Conservation (phyloP, 2,797 vertebrate genomes). For the Dermochelys coriacea region DNA sequence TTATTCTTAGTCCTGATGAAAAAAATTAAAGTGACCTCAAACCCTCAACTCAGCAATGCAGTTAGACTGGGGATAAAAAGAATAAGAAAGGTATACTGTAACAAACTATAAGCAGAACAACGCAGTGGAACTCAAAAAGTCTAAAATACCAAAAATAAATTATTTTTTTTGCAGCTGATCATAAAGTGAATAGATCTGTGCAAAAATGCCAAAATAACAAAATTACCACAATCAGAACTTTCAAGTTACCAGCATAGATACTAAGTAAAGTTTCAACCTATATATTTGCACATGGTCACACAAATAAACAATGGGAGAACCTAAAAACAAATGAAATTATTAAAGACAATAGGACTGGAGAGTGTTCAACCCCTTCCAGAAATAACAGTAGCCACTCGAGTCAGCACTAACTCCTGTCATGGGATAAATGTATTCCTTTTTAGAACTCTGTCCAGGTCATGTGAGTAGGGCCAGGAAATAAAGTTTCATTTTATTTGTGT, state of each 20-base stretch:
- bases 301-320: background rate
- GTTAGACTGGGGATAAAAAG: background rate
- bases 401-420: background rate
- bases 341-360: background rate
- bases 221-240: background rate
- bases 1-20: conserved; percentile 36
- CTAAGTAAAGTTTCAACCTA: background rate
- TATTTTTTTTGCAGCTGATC: background rate
- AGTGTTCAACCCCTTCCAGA: background rate
- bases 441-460: background rate
- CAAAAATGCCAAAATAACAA: background rate
- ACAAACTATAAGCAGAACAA: rapidly evolving
- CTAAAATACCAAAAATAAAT: background rate
- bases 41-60: background rate
- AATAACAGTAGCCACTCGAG: background rate
- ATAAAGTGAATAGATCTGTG: background rate
- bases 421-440: background rate
- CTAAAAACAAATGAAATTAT: background rate
- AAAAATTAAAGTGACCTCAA: conserved; percentile 25
- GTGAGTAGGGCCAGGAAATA: background rate
- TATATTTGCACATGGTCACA: background rate
- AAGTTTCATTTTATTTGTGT: background rate
- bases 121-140: rapidly evolving
- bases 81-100: background rate
- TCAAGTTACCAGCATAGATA: background rate